phyloP scores from a whole-genome alignment of 2,113 vertebrate genomes.

The Phalacrocorax carbo region DNA sequence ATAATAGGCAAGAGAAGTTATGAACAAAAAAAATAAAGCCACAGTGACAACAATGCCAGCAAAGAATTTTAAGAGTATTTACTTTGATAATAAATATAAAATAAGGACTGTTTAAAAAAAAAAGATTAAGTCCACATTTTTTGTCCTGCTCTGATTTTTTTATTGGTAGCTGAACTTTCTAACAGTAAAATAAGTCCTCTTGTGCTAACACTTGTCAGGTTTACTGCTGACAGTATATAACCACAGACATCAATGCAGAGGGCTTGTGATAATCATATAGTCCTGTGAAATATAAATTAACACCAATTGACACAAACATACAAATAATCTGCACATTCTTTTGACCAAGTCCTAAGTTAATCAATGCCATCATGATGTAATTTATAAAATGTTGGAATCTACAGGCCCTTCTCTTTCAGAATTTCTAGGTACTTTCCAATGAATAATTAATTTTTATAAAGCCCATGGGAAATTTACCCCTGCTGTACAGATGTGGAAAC shows the following conservation, averaged over 20 bases:
- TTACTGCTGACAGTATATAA: not conserved
- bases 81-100: not conserved
- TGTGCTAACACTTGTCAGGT: not conserved
- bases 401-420: no score
- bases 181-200: not conserved
- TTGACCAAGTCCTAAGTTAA: no score
- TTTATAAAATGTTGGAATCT: no score
- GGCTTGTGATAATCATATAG: no score
- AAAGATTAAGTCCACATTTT: not conserved
- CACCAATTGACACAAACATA: no score
- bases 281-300: no score
- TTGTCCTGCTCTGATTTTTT: not conserved
- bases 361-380: no score
- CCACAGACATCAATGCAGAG: not conserved
- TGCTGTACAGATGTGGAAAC: slow-evolving; percentile 21
- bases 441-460: slow-evolving; percentile 20
- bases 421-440: no score
- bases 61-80: not conserved
- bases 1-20: not conserved
- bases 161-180: not conserved
- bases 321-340: no score
- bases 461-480: not conserved
- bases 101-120: no score
- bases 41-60: not conserved
- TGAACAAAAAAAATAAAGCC: not conserved